These are phyloP conservation scores for Tachuris rubrigastra DNA, from an alignment of 2,113 vertebrate species.

Conservation along the genomic window DNA sequence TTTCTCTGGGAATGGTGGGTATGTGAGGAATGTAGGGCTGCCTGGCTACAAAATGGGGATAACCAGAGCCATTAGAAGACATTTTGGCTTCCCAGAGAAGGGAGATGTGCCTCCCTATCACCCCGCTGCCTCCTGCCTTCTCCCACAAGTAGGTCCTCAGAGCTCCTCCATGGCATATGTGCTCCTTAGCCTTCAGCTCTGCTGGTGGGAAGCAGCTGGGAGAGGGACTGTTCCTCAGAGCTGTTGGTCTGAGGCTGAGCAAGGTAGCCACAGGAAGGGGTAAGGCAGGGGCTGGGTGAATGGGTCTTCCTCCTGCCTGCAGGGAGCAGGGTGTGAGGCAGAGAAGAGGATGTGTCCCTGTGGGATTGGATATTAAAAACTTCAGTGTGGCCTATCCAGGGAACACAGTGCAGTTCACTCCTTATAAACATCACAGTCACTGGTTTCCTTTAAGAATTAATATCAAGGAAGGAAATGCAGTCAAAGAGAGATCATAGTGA, in stretches of 20 bases:
- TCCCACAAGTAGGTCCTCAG: background rate
- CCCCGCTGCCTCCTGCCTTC: background rate
- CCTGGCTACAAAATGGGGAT: background rate
- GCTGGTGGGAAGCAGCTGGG: background rate
- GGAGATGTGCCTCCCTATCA: background rate
- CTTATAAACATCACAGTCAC: background rate
- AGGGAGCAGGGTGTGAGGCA: background rate
- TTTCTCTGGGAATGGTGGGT: slow-evolving; percentile 44
- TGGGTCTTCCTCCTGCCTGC: background rate
- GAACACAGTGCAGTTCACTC: background rate
- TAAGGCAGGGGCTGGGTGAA: background rate
- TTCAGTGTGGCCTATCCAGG: background rate
- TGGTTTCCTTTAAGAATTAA: slow-evolving; percentile 26
- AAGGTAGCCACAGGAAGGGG: background rate
- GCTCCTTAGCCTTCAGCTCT: background rate
- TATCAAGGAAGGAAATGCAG: background rate
- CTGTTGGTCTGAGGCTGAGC: fast-evolving
- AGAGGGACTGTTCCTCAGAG: background rate
- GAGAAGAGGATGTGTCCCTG: background rate
- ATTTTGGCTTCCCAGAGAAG: background rate
- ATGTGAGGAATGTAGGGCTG: background rate
- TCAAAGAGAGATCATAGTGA: background rate
- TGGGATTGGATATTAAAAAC: background rate
- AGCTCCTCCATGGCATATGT: background rate
- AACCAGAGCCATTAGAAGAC: background rate